Base-by-base conservation (phyloP, 2,888 invertebrate species). In the Eudasyphora cyanicolor region DNA sequence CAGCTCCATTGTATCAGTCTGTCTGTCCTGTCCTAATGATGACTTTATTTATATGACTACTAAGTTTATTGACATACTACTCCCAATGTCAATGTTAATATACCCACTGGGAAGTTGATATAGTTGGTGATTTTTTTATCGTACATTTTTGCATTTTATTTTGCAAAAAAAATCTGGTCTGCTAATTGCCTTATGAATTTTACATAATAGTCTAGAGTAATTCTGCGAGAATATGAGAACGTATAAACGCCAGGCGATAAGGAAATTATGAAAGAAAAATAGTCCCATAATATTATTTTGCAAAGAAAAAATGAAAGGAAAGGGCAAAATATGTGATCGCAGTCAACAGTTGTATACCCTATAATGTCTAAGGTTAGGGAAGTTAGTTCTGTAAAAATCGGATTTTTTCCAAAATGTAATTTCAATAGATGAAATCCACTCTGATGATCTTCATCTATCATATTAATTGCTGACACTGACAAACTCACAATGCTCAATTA, bases 31-130 rank as follows among this genome's bases (percentile, higher is more conserved):
- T 6, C 49, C 42, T 75, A 84, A 74, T 71, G 76, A 82, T 76
- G 76, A 79, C 82, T 82, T 82, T 79, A 82, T 84, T 81, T 76
- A 82, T 79, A 51, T 64, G 51, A 0, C 24, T 84, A 80, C 77
- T n/a, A 81, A 78, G 78, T 81, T 73, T 84, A 84, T 84, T 84
- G 81, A 84, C 84, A 78, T 57, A 45, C 19, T 57, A 60, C 45
- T 35, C 67, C 45, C 38, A 49, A 32, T 69, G 67, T 24, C 73
- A 60, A 51, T 82, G 76, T 45, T 70, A 42, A 42, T 60, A 8
- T 32, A 12, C 10, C 2, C 42, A 6, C 21, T 38, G 4, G 45
- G 19, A 73, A n/a, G n/a, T n/a, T n/a, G 32, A 54, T 42, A 21
- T 38, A 6, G 10, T 35, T 49, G n/a, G n/a, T n/a, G 14, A 67